Evolutionary conservation across 2,113 vertebrate species (phyloP).

Genomic region (Trochalopteron elliotii): DNA sequence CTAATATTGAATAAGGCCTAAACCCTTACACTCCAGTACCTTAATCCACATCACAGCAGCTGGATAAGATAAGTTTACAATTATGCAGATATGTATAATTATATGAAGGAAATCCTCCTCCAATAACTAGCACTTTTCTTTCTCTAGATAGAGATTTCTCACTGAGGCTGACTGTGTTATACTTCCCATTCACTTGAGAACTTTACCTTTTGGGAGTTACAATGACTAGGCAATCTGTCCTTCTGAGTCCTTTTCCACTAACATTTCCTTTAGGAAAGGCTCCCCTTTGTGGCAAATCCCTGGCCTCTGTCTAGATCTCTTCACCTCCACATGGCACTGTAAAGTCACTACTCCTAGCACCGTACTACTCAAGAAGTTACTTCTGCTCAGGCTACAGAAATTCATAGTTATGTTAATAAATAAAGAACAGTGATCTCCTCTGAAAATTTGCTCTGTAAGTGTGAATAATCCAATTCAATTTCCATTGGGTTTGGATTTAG

Average conservation of each 20-base stretch:
- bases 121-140: not conserved
- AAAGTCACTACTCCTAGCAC: not conserved
- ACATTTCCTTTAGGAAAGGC: not conserved
- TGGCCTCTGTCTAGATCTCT: not conserved
- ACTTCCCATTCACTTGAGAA: not conserved
- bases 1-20: not conserved
- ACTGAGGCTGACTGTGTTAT: not conserved
- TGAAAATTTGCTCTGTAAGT: not conserved
- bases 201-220: not conserved
- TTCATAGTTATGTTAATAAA: not conserved
- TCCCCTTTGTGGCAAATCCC: not conserved
- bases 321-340: accelerated
- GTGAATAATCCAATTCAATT: not conserved
- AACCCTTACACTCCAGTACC: not conserved
- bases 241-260: not conserved
- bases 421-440: not conserved
- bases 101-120: not conserved
- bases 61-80: not conserved
- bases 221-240: not conserved
- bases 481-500: not conserved
- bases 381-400: not conserved
- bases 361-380: not conserved
- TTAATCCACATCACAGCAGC: not conserved
- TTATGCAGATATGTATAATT: not conserved
- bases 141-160: not conserved